Conservation (phyloP, 2,113 vertebrate species). For the Rana temporaria region DNA sequence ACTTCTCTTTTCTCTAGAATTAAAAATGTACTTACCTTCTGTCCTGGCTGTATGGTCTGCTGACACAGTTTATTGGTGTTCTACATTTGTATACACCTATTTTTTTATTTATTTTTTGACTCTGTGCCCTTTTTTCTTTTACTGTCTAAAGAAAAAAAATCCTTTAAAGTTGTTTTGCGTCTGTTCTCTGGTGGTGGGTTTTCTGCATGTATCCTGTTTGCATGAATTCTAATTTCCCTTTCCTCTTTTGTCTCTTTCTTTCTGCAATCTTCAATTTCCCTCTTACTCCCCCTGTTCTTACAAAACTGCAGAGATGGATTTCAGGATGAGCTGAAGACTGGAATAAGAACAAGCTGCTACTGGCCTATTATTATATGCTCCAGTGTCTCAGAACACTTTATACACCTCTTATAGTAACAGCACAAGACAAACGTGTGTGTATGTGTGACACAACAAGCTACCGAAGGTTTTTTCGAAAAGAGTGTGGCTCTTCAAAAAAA, state of each 20-base stretch:
- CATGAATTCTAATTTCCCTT: conserved; percentile 74
- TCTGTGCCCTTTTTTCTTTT: no score
- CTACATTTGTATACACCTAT: no score
- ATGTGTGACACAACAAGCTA: background rate
- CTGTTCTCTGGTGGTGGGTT: conserved; percentile 54
- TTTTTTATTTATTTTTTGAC: no score
- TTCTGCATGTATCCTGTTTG: conserved; percentile 71
- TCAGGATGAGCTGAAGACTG: conserved; percentile 71
- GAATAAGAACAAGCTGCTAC: conserved; percentile 66
- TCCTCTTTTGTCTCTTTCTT: conserved; percentile 51
- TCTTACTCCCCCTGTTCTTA: conserved; percentile 63
- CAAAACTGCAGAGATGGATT: conserved; percentile 70
- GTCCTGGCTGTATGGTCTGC: no score
- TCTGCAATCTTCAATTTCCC: conserved; percentile 45
- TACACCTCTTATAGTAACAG: conserved; percentile 10
- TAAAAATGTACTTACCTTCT: background rate
- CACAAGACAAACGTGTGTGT: conserved; percentile 15
- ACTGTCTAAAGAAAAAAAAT: no score
- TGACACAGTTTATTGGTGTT: no score
- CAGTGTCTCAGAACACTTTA: conserved; percentile 28
- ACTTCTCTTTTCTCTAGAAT: background rate
- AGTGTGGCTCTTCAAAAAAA: conserved; percentile 17
- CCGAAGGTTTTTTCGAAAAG: background rate
- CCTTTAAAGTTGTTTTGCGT: background rate
- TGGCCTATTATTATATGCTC: conserved; percentile 61